Conservation (phyloP, 2,113 vertebrate species). For the Lagenorhynchus albirostris region DNA sequence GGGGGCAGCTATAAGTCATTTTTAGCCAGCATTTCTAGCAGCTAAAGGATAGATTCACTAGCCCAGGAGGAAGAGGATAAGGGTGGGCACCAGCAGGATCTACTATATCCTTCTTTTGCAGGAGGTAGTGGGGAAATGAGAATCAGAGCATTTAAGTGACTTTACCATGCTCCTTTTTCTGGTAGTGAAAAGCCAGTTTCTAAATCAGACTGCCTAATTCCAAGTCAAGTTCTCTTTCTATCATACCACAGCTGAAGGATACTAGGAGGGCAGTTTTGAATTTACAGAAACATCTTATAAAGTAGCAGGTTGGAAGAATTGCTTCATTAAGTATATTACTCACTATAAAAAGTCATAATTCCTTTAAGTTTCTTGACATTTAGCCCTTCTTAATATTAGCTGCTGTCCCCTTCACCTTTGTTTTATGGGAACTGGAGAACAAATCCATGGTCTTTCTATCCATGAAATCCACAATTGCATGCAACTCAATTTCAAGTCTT, state of each 20-base stretch:
- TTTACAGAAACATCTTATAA: not conserved
- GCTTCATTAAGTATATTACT: not conserved
- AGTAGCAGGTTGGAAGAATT: not conserved
- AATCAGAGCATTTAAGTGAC: not conserved
- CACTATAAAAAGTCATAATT: not conserved
- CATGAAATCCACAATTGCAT: not conserved
- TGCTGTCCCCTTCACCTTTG: not conserved
- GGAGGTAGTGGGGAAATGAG: not conserved
- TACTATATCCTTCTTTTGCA: not conserved
- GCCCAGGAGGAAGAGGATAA: not conserved
- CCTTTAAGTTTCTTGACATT: not conserved
- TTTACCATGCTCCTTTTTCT: not conserved
- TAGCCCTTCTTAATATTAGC: not conserved
- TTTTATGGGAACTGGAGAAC: not conserved
- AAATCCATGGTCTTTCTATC: not conserved
- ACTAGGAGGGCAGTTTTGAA: not conserved
- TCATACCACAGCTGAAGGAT: not conserved
- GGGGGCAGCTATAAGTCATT: not conserved
- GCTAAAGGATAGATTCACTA: not conserved
- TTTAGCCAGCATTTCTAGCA: not conserved
- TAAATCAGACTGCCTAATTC: not conserved
- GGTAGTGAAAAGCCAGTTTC: not conserved
- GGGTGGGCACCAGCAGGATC: not conserved
- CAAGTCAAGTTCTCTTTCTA: not conserved
- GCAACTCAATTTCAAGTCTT: not conserved